These are phyloP conservation scores for Pterois miles DNA, from an alignment of 2,797 vertebrate species.

Conservation along the genomic window DNA sequence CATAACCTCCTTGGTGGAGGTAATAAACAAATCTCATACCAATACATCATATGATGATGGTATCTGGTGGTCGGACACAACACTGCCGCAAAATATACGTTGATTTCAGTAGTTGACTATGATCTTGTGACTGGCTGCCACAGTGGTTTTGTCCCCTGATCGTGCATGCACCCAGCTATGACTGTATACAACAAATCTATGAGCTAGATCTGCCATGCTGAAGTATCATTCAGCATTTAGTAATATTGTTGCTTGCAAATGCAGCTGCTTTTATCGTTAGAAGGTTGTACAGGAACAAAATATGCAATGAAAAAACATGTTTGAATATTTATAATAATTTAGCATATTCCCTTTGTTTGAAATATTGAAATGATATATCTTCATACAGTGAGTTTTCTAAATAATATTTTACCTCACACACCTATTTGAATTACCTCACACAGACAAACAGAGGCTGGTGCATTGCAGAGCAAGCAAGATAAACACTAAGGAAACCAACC, in stretches of 20 bases:
- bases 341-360: neutral
- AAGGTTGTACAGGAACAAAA: neutral
- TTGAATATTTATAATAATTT: constrained; percentile 1
- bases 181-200: too few relatives aligned
- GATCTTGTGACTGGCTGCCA: too few relatives aligned
- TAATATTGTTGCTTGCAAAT: neutral
- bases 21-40: too few relatives aligned
- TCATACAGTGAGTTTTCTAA: neutral
- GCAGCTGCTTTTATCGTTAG: neutral
- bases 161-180: too few relatives aligned
- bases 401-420: neutral
- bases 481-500: constrained; percentile 33
- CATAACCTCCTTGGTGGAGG: too few relatives aligned
- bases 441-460: constrained; percentile 9
- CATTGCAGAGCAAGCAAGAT: constrained; percentile 41
- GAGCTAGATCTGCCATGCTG: neutral
- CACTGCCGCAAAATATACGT: too few relatives aligned
- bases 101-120: fast-evolving
- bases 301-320: neutral
- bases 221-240: neutral
- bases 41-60: too few relatives aligned
- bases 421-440: neutral
- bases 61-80: too few relatives aligned
- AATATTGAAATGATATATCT: neutral
- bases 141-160: too few relatives aligned